A percentile compares a stretch with the other conserved stretches of the same genome.
These are phyloP conservation scores for Porites cylindrica DNA, from an alignment of 92 coral and sea anemone genomes.

Conservation along the genomic window DNA sequence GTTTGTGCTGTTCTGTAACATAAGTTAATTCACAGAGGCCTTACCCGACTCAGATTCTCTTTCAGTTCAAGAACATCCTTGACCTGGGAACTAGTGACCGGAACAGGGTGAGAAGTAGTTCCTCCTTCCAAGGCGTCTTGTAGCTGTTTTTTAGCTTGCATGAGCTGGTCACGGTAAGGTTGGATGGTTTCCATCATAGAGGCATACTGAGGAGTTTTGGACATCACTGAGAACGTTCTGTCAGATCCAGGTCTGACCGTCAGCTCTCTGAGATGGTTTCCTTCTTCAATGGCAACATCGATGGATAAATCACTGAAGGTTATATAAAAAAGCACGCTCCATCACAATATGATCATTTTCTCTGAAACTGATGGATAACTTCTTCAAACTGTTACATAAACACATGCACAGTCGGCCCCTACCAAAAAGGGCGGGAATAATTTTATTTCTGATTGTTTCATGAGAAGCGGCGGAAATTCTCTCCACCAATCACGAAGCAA, in stretches of 20 bases:
- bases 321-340: background rate
- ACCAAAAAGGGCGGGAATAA: no score
- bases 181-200: conserved; percentile 82
- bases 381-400: no score
- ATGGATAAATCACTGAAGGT: conserved; percentile 70
- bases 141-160: conserved; percentile 72
- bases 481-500: no score
- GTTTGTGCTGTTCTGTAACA: background rate
- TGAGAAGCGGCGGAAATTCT: no score
- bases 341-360: background rate
- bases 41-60: conserved; percentile 71
- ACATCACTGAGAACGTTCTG: conserved; percentile 73
- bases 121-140: conserved; percentile 78
- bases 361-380: background rate
- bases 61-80: conserved; percentile 56
- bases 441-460: no score
- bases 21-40: background rate
- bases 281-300: conserved; percentile 82
- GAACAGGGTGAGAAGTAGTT: conserved; percentile 24
- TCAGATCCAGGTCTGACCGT: conserved; percentile 71
- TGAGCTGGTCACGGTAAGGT: conserved; percentile 71
- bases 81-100: conserved; percentile 19
- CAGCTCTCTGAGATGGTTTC: conserved; percentile 74
- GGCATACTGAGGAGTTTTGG: conserved; percentile 73
- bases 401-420: no score